phyloP scores from a whole-genome alignment of 2,113 vertebrate genomes.

The Rhynchomys soricoides region DNA sequence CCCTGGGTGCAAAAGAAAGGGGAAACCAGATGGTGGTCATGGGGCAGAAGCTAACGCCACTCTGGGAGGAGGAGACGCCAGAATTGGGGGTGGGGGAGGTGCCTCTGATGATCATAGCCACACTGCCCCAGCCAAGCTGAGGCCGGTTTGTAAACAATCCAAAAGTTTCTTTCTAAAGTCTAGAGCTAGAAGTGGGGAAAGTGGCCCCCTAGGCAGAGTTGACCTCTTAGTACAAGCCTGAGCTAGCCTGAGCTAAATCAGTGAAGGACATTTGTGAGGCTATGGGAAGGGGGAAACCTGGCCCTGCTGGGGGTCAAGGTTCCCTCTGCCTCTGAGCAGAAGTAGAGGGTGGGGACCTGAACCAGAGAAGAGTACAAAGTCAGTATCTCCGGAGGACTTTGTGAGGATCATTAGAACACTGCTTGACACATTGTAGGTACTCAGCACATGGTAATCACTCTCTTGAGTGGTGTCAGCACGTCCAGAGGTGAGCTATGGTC shows the following conservation, averaged over 20 bases:
- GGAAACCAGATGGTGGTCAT: slow-evolving; percentile 58
- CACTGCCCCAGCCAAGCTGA: neutral
- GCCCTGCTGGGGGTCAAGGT: neutral
- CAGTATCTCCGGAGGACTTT: neutral
- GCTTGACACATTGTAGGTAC: neutral
- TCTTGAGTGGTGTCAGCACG: neutral
- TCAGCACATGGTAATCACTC: neutral
- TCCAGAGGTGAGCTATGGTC: neutral
- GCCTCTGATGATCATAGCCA: neutral
- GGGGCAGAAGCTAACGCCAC: neutral
- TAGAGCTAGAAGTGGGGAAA: neutral
- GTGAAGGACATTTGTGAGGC: accelerated
- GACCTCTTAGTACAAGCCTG: neutral
- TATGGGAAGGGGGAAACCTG: neutral
- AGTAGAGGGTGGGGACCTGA: neutral
- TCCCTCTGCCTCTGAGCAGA: no score
- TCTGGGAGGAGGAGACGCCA: neutral
- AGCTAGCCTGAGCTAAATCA: neutral
- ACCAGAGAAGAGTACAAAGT: no score
- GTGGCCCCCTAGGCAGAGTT: accelerated
- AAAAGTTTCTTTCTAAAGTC: neutral
- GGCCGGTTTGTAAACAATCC: neutral
- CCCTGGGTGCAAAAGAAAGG: slow-evolving; percentile 67
- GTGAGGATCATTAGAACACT: neutral
- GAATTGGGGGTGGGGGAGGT: neutral